Percentiles rank a stretch among this genome's conserved stretches.
phyloP scores from a whole-genome alignment of 1,140 invertebrate species.

The Tribolium madens region DNA sequence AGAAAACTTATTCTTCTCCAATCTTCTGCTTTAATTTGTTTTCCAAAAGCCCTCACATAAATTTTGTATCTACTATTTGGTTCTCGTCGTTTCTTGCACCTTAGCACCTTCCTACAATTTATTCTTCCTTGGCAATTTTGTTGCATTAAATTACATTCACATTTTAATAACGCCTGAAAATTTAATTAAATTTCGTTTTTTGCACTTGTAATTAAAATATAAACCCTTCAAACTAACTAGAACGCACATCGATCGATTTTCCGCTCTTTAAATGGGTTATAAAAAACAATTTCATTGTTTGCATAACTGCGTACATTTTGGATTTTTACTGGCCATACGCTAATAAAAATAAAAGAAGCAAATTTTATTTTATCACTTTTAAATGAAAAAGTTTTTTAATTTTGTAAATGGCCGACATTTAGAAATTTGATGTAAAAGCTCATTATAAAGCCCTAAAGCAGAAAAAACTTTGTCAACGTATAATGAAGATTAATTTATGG shows the following conservation, averaged over 20 bases:
- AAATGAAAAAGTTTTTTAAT: conserved; percentile 31
- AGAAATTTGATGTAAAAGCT: conserved; percentile 24
- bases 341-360: background rate
- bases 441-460: background rate
- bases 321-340: background rate
- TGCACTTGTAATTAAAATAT: background rate
- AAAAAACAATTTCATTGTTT: background rate
- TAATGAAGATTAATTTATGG: conserved; percentile 28
- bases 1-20: background rate
- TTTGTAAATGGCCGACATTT: conserved; percentile 12
- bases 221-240: background rate
- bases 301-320: background rate
- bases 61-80: background rate
- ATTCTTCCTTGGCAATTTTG: background rate
- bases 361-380: background rate
- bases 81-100: background rate
- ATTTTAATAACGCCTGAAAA: background rate
- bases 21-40: background rate
- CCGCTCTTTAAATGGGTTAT: background rate
- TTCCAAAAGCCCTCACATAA: background rate
- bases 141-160: background rate
- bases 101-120: background rate
- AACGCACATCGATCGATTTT: background rate
- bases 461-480: conserved; percentile 12
- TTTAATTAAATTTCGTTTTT: background rate